Percentiles rank a stretch among this genome's conserved stretches.
Evolutionary conservation across 2,113 vertebrate species (phyloP).

Genomic region (Callipepla californica): DNA sequence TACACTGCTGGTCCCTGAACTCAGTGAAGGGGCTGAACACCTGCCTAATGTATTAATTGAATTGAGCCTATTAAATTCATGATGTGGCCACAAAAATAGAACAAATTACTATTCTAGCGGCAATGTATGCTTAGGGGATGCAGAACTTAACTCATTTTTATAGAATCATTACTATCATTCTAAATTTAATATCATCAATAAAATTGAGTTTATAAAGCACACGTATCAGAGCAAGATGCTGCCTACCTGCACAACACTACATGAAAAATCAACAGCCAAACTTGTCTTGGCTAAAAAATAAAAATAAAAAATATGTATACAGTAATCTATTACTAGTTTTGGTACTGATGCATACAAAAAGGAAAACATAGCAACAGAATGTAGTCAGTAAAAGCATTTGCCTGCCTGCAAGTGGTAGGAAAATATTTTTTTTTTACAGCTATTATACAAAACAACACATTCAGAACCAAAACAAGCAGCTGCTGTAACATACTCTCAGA

Average conservation of each 20-base stretch:
- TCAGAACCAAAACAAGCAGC: conserved; percentile 14
- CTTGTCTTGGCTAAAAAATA: not conserved
- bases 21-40: not conserved
- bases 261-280: not conserved
- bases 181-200: not conserved
- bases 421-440: not conserved
- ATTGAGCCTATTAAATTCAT: not conserved
- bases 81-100: not conserved
- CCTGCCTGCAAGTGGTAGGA: not conserved
- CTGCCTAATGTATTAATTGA: not conserved
- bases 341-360: not conserved
- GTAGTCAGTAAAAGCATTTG: not conserved
- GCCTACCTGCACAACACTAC: not conserved
- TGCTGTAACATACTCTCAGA: conserved; percentile 1
- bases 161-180: not conserved
- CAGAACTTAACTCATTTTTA: not conserved
- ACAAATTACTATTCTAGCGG: not conserved
- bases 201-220: not conserved
- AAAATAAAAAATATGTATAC: not conserved
- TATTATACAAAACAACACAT: not conserved
- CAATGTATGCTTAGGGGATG: not conserved
- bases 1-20: not conserved
- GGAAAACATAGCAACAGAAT: not conserved
- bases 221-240: not conserved
- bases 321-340: not conserved